Base-by-base conservation (phyloP, 2,888 invertebrate genomes). In the Epistrophella euchroma region DNA sequence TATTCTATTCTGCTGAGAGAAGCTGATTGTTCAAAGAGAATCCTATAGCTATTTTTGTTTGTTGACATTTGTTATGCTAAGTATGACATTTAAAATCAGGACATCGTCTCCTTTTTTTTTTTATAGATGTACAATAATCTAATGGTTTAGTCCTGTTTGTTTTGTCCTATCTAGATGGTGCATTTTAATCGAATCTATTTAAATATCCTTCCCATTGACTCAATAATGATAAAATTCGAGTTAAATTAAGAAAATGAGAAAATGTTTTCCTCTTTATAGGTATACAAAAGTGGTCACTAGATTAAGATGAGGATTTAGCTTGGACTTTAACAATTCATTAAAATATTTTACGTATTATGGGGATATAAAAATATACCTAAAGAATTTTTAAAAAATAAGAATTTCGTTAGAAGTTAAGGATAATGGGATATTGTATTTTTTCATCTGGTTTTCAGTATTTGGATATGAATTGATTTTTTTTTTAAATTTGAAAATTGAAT, bases 111-210 rank as follows among this genome's bases (percentile, higher is more conserved):
- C 43, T 50, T 10, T 2, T 6, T 7, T 15, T 52, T 19, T 5
- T 17, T 17, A 2, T 6, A n/a, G 2, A 0, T 47, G 0, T n/a
- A 17, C 10, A 11, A 35, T 60, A 35, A 22, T 17, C 13, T 35
- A 35, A 19, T 58, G 17, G 17, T 35, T 32, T 58, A 13, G 7
- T 55, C 9, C 52, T 40, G 62, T 70, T 37, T 70, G 22, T 50
- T 19, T 35, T 25, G 10, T 0, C 28, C 9, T 6, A 19, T n/a
- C n/a, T 0, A 37, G 43, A 70, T n/a, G 25, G 17, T 47, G 71
- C 81, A 71, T 64, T 81, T 81, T 71, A 70, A 71, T 71, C 6
- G 47, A 81, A 47, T 70, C 55, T 55, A 75, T 74, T 80, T 28
- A 74, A 80, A 75, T 74, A 45, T 43, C 1, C 2, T 32, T 17